A percentile compares a stretch with the other conserved stretches of the same genome.
phyloP scores from a whole-genome alignment of 2,888 invertebrate genomes.

The Melanostoma scalare region DNA sequence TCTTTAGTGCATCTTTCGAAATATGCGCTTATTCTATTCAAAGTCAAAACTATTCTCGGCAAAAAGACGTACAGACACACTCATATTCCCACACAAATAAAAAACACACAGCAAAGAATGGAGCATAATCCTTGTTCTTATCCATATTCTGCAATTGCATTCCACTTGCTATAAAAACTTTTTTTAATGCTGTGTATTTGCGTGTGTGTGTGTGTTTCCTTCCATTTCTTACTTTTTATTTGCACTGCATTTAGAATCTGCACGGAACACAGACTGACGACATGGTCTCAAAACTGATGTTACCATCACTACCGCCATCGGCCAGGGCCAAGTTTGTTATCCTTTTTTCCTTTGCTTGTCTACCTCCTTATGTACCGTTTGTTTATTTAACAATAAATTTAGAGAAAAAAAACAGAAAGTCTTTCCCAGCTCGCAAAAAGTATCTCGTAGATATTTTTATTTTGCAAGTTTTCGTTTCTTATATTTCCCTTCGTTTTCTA shows the following conservation, averaged over 20 bases:
- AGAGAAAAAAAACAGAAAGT: not conserved
- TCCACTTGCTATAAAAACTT: constrained; percentile 63
- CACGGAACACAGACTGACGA: constrained; percentile 35
- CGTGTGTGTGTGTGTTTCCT: not conserved
- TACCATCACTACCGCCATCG: constrained; percentile 26
- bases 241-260: constrained; percentile 26
- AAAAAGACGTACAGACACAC: constrained; percentile 26
- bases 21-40: constrained; percentile 53
- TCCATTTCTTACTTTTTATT: constrained; percentile 2
- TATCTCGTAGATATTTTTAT: constrained; percentile 25
- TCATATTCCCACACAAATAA: not conserved
- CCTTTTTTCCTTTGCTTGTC: constrained; percentile 5
- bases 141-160: constrained; percentile 66
- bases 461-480: not conserved
- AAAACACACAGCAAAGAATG: constrained; percentile 3
- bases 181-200: constrained; percentile 44
- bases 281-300: constrained; percentile 52
- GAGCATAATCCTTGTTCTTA: constrained; percentile 39
- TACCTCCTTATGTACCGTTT: constrained; percentile 13
- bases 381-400: constrained; percentile 60
- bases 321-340: constrained; percentile 59
- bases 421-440: not conserved
- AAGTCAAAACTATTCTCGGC: constrained; percentile 25
- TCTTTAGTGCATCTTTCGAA: constrained; percentile 18
- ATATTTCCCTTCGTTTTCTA: not conserved